Base-by-base conservation (phyloP, 2,113 vertebrate genomes). In the Maccullochella peelii region DNA sequence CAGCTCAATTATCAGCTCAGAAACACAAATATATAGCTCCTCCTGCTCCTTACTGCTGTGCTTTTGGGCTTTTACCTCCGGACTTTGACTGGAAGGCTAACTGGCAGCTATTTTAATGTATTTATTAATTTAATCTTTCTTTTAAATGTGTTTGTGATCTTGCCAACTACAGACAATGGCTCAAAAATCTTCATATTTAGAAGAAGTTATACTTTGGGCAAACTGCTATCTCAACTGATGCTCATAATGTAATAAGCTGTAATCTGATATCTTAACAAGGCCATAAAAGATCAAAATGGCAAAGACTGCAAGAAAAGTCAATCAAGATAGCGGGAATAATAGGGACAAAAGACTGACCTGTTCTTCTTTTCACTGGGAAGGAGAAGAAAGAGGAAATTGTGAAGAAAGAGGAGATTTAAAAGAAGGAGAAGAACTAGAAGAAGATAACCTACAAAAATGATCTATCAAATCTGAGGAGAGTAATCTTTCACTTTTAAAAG, bases 401-500 rank as follows among this genome's bases (percentile, higher is more conserved):
- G n/a, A 38, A 58, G 16, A 40, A 54, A 18, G n/a, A 69, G 21
- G 36, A 66, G 49, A 25, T 21, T 42, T 33, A 33, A 33, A n/a
- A n/a, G n/a, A n/a, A n/a, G n/a, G n/a, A n/a, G n/a, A n/a, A n/a
- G n/a, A n/a, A n/a, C n/a, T 23, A 20, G 21, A 62, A n/a, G 14
- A 52, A 27, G 21, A 58, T 11, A 40, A 1, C 36, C 6, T 3
- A 8, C 21, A 62, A 44, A 62, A 15, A 23, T 6, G 25, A 42
- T 54, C 4, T 65, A 1, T 76, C 6, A 59, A 58, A 62, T 36
- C 38, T 63, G 25, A 49, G n/a, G n/a, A 57, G 55, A 47, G 30
- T 44, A 8, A 67, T 44, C 47, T 80, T 69, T 74, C 59, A 77
- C 62, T 77, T 63, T 57, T 59, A 42, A 58, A 38, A 57, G 16